These are phyloP conservation scores for Bombus balteatus DNA, from an alignment of 1,140 invertebrate genomes.

Conservation along the genomic window DNA sequence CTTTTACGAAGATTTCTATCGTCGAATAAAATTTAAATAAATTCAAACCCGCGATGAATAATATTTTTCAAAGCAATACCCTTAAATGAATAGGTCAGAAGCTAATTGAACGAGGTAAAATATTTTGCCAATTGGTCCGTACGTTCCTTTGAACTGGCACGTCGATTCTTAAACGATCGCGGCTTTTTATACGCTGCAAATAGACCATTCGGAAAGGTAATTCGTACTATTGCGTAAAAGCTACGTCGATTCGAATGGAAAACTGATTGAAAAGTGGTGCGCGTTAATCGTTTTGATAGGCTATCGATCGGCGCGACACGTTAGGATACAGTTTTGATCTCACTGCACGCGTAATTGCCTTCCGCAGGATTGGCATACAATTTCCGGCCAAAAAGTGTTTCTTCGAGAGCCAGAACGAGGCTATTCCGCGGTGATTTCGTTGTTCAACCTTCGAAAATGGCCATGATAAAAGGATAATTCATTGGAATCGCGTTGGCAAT, in stretches of 20 bases:
- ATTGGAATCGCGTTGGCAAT: conserved; percentile 2
- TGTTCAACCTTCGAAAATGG: background rate
- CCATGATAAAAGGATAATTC: conserved; percentile 11
- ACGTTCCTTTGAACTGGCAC: background rate
- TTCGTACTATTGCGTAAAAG: conserved; percentile 55
- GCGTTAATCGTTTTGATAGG: conserved; percentile 66
- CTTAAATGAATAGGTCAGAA: background rate
- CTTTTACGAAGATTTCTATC: background rate
- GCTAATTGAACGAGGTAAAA: background rate
- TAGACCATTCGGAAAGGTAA: conserved; percentile 51
- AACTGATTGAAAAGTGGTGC: conserved; percentile 69
- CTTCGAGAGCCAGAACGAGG: conserved; percentile 3
- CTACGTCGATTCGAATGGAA: conserved; percentile 61
- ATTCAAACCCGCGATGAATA: background rate
- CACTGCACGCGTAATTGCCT: conserved; percentile 66
- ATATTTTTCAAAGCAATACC: background rate
- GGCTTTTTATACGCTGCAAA: conserved; percentile 43
- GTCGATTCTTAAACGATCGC: conserved; percentile 2
- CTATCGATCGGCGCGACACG: conserved; percentile 60
- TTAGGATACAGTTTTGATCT: conserved; percentile 68
- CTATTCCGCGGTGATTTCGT: conserved; percentile 40
- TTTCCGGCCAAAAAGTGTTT: conserved; percentile 64
- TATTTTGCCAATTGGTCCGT: background rate
- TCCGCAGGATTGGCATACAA: conserved; percentile 68
- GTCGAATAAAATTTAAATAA: background rate